Evolutionary conservation across 2,888 invertebrate genomes (phyloP).

Genomic region (Odiellus spinosus): DNA sequence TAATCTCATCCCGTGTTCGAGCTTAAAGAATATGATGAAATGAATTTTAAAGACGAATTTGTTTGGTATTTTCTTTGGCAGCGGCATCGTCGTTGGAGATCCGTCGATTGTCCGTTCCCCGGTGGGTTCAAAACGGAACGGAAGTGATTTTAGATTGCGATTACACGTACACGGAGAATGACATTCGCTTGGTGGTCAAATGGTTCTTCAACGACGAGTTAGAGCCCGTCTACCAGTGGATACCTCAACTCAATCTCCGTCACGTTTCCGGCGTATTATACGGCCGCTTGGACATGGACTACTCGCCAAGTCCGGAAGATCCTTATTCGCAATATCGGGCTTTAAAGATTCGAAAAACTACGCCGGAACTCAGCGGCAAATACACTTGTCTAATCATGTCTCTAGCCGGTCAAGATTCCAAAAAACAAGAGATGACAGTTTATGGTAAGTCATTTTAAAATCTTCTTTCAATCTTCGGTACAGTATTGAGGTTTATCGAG

Average conservation of each 20-base stretch:
- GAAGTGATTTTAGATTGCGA: constrained; percentile 19
- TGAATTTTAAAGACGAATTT: too few species aligned
- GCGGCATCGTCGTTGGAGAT: constrained; percentile 13
- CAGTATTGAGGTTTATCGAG: too few species aligned
- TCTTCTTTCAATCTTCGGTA: too few species aligned
- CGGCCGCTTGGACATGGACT: constrained; percentile 14
- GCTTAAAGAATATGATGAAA: too few species aligned
- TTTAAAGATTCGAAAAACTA: constrained; percentile 17
- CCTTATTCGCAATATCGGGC: constrained; percentile 17
- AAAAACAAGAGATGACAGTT: constrained; percentile 20
- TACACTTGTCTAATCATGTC: constrained; percentile 21
- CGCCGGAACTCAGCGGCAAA: constrained; percentile 19
- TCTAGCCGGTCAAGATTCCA: constrained; percentile 18
- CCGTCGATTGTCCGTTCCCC: constrained; percentile 17
- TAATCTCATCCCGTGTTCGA: too few species aligned
- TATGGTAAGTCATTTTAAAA: constrained; percentile 16
- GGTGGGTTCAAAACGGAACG: constrained; percentile 20
- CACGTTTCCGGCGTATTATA: constrained; percentile 16
- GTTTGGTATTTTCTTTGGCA: too few species aligned
- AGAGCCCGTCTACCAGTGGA: constrained; percentile 22
- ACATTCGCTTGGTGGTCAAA: constrained; percentile 19
- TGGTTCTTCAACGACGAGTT: constrained; percentile 22
- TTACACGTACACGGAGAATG: constrained; percentile 18
- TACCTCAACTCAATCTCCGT: constrained; percentile 17
- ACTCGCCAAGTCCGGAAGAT: constrained; percentile 11